Evolutionary conservation across 2,888 invertebrate genomes (phyloP), one percentile per base, ranked within the genome.

Genomic region (Drosophila hamatofila): DNA sequence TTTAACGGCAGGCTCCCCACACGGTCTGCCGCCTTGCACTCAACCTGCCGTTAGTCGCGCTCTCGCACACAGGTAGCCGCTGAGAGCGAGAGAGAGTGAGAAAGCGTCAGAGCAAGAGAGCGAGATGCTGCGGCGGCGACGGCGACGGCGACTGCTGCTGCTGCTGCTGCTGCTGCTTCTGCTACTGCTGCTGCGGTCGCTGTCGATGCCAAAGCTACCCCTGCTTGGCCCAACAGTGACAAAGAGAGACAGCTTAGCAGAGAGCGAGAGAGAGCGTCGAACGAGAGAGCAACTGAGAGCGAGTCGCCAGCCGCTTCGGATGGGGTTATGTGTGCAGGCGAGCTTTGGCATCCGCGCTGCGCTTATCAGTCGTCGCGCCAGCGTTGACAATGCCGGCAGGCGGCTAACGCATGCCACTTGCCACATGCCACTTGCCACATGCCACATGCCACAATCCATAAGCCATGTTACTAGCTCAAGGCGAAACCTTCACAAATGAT

Each of bases 331-430:
- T 46, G 46, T 78, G 78, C 56, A 78, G 70, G 61, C 80, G 72
- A 76, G 76, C 81, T 77, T 86, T 83, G 72, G 63, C 78, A 72
- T 74, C 81, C 64, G 71, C 61, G 39, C 65, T 57, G 51, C 69
- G 80, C 79, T 81, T 80, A 79, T 81, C 80, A 88, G 81, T 85
- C 65, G 89, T 65, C 71, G 66, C 70, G 70, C 58, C 69, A 79
- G 73, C 83, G 76, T 74, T 78, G 72, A 72, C 75, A 51, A 30
- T 44, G 76, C 74, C 64, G 68, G 74, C 73, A 60, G 59, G 35
- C 44, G 25, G 21, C 25, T 41, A 48, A 39, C 52, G 59, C 78
- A 54, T 41, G 60, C 56, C 61, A 62, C 59, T 46, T 39, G 65
- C 61, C 37, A 44, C 58, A 25, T 21, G 33, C 33, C 33, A 41